phyloP scores from a whole-genome alignment of 2,888 invertebrate genomes.

The Itoplectis maculator region DNA sequence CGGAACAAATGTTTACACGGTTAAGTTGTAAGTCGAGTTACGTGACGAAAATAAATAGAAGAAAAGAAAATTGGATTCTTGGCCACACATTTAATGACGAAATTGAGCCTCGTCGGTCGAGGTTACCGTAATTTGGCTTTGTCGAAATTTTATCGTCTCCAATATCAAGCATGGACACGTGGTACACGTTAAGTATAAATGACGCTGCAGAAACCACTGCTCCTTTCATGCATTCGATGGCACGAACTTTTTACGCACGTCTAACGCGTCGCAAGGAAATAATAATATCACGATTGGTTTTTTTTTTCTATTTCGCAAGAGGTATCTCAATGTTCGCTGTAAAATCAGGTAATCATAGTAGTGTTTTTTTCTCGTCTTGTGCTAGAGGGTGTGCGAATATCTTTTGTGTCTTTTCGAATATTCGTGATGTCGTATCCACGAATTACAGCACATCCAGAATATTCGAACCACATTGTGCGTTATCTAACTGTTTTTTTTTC shows the following conservation, averaged over 20 bases:
- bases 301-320: not conserved
- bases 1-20: not conserved
- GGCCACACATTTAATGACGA: not conserved
- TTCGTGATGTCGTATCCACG: not conserved
- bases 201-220: not conserved
- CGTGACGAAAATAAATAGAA: not conserved
- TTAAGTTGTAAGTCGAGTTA: not conserved
- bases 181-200: not conserved
- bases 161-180: not conserved
- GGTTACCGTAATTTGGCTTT: not conserved
- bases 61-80: not conserved
- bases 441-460: constrained; percentile 1
- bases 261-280: constrained; percentile 10
- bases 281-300: constrained; percentile 1
- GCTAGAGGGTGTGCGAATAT: not conserved
- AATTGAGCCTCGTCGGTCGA: constrained; percentile 20
- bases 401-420: not conserved
- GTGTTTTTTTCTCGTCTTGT: constrained; percentile 18
- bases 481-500: constrained; percentile 17
- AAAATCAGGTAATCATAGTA: constrained; percentile 52
- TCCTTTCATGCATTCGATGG: not conserved
- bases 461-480: constrained; percentile 36
- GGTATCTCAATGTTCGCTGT: not conserved
- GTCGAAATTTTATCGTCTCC: not conserved
- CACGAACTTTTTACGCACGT: constrained; percentile 14